Evolutionary conservation across 2,113 vertebrate species (phyloP).

Genomic region (Gavialis gangeticus): DNA sequence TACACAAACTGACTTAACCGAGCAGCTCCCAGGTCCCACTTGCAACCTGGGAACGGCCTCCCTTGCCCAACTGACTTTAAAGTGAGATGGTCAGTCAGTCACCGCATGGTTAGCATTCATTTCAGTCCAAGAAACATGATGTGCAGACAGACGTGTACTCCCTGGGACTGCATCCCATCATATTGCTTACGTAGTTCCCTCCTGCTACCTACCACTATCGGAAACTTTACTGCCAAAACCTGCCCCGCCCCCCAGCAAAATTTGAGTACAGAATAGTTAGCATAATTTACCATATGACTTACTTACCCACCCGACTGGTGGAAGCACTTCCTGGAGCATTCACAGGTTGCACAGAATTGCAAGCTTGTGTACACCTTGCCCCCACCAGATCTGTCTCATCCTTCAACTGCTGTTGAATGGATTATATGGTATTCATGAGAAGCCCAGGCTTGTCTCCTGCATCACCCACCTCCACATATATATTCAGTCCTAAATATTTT

Average conservation of each 20-base stretch:
- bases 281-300: not conserved
- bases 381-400: no score
- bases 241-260: not conserved
- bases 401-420: no score
- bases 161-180: not conserved
- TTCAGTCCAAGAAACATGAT: not conserved
- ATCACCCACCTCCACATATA: no score
- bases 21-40: not conserved
- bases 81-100: not conserved
- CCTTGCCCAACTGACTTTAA: not conserved
- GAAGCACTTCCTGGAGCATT: constrained; percentile 54
- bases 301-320: accelerated
- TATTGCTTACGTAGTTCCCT: not conserved
- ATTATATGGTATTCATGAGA: no score
- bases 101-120: not conserved
- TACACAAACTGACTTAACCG: not conserved
- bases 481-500: no score
- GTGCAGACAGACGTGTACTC: not conserved
- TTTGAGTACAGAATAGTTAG: no score
- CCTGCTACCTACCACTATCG: not conserved
- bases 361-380: no score
- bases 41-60: not conserved
- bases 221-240: not conserved
- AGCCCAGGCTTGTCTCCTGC: no score
- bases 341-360: not conserved